Evolutionary conservation across 2,797 vertebrate species (phyloP).

Genomic region (Atherinosoma microstoma): DNA sequence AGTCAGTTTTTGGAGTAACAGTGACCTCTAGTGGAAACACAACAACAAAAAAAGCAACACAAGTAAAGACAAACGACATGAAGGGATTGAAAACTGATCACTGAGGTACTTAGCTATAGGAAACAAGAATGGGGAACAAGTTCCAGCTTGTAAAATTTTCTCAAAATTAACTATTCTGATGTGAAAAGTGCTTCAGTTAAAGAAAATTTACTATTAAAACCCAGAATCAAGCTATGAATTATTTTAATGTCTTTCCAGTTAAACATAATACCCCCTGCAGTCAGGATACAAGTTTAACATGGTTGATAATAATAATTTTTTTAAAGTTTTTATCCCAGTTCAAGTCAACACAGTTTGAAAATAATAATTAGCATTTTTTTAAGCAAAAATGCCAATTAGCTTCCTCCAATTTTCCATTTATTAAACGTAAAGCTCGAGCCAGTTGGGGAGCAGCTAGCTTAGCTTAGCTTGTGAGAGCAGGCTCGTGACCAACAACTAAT

Average conservation of each 20-base stretch:
- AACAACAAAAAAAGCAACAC: background rate
- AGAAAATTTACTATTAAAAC: background rate
- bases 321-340: background rate
- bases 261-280: background rate
- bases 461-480: background rate
- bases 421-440: background rate
- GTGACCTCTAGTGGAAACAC: conserved; percentile 74
- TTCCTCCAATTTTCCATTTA: background rate
- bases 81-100: too few species aligned
- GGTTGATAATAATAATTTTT: too few species aligned
- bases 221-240: background rate
- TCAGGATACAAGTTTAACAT: too few species aligned
- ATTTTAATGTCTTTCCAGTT: too few species aligned
- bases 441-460: background rate
- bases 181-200: background rate
- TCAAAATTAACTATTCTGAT: background rate
- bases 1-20: conserved; percentile 70
- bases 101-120: background rate
- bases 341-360: background rate
- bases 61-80: background rate
- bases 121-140: background rate
- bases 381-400: background rate
- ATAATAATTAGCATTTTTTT: too few species aligned
- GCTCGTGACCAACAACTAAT: too few species aligned
- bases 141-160: background rate